A percentile compares a stretch with the other conserved stretches of the same genome.
Conservation (phyloP, 2,888 invertebrate species). For the Chaetogeoica ovagalla region DNA sequence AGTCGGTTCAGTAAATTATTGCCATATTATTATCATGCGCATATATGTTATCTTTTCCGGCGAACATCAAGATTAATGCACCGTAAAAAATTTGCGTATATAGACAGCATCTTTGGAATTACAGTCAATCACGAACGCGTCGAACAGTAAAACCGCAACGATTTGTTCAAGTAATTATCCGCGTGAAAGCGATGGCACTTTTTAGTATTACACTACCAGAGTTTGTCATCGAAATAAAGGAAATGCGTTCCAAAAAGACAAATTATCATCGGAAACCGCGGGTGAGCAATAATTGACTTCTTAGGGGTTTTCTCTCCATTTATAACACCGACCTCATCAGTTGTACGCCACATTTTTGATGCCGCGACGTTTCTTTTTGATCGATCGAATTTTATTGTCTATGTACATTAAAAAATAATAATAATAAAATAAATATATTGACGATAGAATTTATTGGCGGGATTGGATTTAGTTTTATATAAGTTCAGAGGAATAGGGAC, state of each 20-base stretch:
- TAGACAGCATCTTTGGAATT: background rate
- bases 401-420: background rate
- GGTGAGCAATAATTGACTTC: background rate
- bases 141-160: conserved; percentile 16
- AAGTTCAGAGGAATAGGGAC: no score
- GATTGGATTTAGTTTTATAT: background rate
- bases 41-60: no score
- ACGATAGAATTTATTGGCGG: background rate
- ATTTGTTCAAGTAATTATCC: conserved; percentile 22
- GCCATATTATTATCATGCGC: no score
- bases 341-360: background rate
- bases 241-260: conserved; percentile 5
- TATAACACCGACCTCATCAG: conserved; percentile 15
- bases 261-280: conserved; percentile 33
- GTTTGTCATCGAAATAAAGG: background rate
- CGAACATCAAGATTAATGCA: no score
- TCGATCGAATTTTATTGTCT: background rate
- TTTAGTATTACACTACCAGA: background rate
- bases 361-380: background rate
- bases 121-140: background rate
- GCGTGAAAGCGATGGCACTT: background rate
- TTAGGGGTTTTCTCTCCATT: conserved; percentile 17
- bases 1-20: no score
- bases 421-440: background rate
- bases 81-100: background rate